These are phyloP conservation scores for Harpagifer antarcticus DNA, from an alignment of 2,797 vertebrate species.

Conservation along the genomic window DNA sequence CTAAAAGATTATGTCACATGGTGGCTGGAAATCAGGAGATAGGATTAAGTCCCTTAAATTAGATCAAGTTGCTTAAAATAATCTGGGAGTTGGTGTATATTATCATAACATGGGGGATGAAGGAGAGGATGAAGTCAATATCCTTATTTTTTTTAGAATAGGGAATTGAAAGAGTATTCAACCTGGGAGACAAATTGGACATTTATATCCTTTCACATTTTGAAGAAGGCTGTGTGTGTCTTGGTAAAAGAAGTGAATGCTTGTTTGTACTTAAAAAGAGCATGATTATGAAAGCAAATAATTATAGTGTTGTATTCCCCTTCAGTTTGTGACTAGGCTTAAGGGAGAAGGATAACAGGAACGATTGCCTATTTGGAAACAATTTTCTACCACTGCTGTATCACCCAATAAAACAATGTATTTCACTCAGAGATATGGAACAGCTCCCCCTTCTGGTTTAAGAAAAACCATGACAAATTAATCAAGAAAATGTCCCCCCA, in stretches of 20 bases:
- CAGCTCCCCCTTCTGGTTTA: slow-evolving; percentile 77
- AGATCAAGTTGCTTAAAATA: slow-evolving; percentile 57
- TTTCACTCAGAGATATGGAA: slow-evolving; percentile 51
- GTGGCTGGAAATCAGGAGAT: slow-evolving; percentile 52
- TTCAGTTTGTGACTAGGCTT: slow-evolving; percentile 55
- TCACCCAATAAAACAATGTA: slow-evolving; percentile 23
- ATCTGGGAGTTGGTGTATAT: slow-evolving; percentile 18
- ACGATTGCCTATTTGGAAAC: slow-evolving; percentile 26
- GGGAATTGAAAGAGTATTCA: not conserved
- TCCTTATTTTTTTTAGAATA: slow-evolving; percentile 4
- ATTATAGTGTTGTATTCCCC: slow-evolving; percentile 36
- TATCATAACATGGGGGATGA: slow-evolving; percentile 18
- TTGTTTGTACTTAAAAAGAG: slow-evolving; percentile 36
- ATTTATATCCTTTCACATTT: slow-evolving; percentile 7
- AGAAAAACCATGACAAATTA: slow-evolving; percentile 52
- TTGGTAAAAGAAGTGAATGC: slow-evolving; percentile 5
- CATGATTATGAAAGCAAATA: slow-evolving; percentile 38
- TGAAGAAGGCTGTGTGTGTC: not conserved
- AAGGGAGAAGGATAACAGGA: slow-evolving; percentile 30
- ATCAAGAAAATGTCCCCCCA: slow-evolving; percentile 32
- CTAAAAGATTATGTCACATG: slow-evolving; percentile 52
- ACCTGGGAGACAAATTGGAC: slow-evolving; percentile 11
- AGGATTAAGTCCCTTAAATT: slow-evolving; percentile 56
- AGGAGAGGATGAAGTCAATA: slow-evolving; percentile 10
- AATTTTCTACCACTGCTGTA: slow-evolving; percentile 14